A percentile compares a stretch with the other conserved stretches of the same genome.
Conservation (phyloP, 2,797 vertebrate genomes). For the Parambassis ranga region DNA sequence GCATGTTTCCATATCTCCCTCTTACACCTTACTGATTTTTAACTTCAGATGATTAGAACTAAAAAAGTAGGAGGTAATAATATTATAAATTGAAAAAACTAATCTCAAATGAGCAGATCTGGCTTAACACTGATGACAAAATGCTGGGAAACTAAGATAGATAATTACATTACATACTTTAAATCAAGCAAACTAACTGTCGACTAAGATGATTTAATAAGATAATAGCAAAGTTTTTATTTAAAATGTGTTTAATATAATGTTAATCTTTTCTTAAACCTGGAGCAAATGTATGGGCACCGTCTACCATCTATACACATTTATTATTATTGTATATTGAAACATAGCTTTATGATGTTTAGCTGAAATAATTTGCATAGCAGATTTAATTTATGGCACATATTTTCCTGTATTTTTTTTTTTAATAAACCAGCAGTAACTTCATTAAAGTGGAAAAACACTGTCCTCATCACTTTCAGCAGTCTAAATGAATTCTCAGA, state of each 20-base stretch:
- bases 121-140: not conserved
- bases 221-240: too few relatives aligned
- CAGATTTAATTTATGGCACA: not conserved
- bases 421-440: not conserved
- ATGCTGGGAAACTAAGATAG: too few relatives aligned
- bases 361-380: not conserved
- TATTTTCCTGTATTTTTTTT: not conserved
- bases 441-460: not conserved
- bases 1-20: conserved; percentile 1
- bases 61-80: not conserved
- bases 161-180: too few relatives aligned
- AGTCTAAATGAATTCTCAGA: not conserved
- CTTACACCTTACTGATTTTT: not conserved
- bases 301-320: too few relatives aligned
- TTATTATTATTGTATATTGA: not conserved
- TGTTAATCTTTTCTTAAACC: too few relatives aligned
- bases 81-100: too few relatives aligned
- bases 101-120: too few relatives aligned
- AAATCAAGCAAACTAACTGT: too few relatives aligned
- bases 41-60: not conserved
- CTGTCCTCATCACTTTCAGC: not conserved
- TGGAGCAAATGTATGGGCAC: too few relatives aligned
- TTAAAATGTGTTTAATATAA: too few relatives aligned
- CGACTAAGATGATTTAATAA: too few relatives aligned
- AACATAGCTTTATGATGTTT: not conserved